Percentiles rank a stretch among this genome's conserved stretches.
Conservation (phyloP, 1,140 invertebrate genomes). For the Spodoptera frugiperda region DNA sequence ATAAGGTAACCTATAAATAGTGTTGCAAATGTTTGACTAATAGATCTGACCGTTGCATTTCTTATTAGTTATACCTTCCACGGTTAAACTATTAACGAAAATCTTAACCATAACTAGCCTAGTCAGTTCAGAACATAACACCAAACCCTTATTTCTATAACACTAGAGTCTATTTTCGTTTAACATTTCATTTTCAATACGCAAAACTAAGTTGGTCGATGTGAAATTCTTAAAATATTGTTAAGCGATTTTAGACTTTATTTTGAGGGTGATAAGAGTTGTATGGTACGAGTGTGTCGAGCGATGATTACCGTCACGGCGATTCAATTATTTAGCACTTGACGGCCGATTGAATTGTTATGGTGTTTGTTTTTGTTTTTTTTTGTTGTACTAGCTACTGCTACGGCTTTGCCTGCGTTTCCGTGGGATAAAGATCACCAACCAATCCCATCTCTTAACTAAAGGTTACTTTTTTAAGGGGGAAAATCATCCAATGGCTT, state of each 20-base stretch:
- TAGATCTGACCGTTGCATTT: slow-evolving; percentile 16
- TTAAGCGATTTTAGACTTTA: slow-evolving; percentile 9
- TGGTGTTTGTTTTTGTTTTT: slow-evolving; percentile 9
- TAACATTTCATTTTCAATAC: neutral
- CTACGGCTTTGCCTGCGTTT: too few species aligned
- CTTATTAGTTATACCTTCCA: slow-evolving; percentile 29
- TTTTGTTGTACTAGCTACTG: neutral
- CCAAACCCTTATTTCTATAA: neutral
- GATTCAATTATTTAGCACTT: slow-evolving; percentile 44
- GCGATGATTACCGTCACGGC: slow-evolving; percentile 6
- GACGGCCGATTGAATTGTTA: slow-evolving; percentile 18
- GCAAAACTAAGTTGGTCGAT: neutral
- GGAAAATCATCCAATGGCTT: too few species aligned
- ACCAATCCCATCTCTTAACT: too few species aligned
- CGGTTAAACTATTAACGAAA: slow-evolving; percentile 18
- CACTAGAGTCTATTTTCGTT: slow-evolving; percentile 1
- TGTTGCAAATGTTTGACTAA: slow-evolving; percentile 32
- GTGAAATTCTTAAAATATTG: slow-evolving; percentile 8
- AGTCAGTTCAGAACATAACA: neutral
- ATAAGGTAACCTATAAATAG: neutral
- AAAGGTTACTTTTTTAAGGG: too few species aligned
- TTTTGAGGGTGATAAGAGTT: neutral
- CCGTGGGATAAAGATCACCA: too few species aligned
- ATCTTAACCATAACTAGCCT: neutral
- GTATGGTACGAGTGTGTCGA: neutral